phyloP scores from a whole-genome alignment of 2,797 vertebrate genomes.

The Propithecus deckenii region DNA sequence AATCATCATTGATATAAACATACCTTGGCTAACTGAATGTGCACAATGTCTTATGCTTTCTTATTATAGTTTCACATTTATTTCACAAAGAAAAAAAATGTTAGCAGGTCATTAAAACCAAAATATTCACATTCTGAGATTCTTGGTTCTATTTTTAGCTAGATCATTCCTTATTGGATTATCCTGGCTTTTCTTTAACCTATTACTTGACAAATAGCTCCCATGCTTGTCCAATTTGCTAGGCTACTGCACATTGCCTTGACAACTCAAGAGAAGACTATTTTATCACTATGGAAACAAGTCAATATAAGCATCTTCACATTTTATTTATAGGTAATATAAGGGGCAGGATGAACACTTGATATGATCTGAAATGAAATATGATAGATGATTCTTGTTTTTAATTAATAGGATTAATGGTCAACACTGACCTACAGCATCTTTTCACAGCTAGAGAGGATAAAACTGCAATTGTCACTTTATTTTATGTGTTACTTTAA shows the following conservation, averaged over 20 bases:
- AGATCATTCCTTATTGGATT: conserved; percentile 49
- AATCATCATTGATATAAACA: neutral
- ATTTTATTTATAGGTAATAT: conserved; percentile 81
- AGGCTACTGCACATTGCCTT: conserved; percentile 76
- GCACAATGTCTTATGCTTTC: neutral
- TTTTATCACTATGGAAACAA: conserved; percentile 83
- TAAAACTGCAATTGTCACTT: conserved; percentile 69
- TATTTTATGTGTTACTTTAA: conserved; percentile 66
- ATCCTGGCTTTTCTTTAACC: conserved; percentile 51
- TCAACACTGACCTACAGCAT: conserved; percentile 55
- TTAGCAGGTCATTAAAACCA: conserved; percentile 18
- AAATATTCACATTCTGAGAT: conserved; percentile 48
- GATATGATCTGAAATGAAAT: conserved; percentile 54
- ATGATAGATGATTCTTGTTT: conserved; percentile 53
- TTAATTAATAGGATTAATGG: conserved; percentile 77
- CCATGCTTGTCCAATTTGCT: conserved; percentile 70
- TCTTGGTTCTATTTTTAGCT: conserved; percentile 38
- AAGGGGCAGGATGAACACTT: conserved; percentile 56
- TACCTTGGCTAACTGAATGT: neutral
- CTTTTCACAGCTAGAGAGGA: conserved; percentile 47
- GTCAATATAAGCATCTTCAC: conserved; percentile 78
- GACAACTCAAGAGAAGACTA: conserved; percentile 78
- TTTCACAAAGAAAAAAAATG: conserved; percentile 20
- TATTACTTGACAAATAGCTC: conserved; percentile 66
- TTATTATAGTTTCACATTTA: conserved; percentile 8